phyloP scores from a whole-genome alignment of 2,113 vertebrate genomes.

The Callipepla californica region DNA sequence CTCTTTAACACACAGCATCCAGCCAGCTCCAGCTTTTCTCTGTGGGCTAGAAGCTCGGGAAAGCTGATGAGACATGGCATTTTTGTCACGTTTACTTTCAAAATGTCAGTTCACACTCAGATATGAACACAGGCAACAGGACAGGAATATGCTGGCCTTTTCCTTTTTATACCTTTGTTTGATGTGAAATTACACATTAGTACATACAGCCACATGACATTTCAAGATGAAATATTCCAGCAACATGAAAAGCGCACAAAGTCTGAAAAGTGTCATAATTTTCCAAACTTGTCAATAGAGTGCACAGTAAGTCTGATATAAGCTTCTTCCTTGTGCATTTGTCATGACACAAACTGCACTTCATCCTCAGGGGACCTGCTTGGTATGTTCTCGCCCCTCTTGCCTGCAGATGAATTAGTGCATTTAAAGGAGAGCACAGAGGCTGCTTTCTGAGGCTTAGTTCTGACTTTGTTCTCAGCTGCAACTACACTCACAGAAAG shows the following conservation, averaged over 20 bases:
- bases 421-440: slow-evolving; percentile 79
- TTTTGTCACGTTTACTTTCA: slow-evolving; percentile 52
- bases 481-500: slow-evolving; percentile 76
- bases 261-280: slow-evolving; percentile 19
- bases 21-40: neutral
- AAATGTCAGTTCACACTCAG: neutral
- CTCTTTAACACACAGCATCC: neutral
- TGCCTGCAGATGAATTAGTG: slow-evolving; percentile 76
- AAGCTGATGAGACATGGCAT: neutral
- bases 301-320: slow-evolving; percentile 10
- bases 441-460: slow-evolving; percentile 74
- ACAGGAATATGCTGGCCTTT: neutral
- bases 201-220: neutral
- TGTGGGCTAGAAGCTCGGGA: neutral
- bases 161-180: neutral
- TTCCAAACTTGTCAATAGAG: neutral
- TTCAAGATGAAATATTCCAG: neutral
- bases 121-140: neutral
- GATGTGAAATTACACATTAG: slow-evolving; percentile 18
- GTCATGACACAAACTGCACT: slow-evolving; percentile 25
- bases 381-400: slow-evolving; percentile 66
- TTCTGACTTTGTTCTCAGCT: slow-evolving; percentile 73
- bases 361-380: slow-evolving; percentile 52
- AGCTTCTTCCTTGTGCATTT: slow-evolving; percentile 45
- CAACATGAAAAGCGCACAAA: neutral